A percentile compares a stretch with the other conserved stretches of the same genome.
These are phyloP conservation scores for Sinhomidia bicolor DNA, from an alignment of 2,888 invertebrate genomes.

Conservation along the genomic window DNA sequence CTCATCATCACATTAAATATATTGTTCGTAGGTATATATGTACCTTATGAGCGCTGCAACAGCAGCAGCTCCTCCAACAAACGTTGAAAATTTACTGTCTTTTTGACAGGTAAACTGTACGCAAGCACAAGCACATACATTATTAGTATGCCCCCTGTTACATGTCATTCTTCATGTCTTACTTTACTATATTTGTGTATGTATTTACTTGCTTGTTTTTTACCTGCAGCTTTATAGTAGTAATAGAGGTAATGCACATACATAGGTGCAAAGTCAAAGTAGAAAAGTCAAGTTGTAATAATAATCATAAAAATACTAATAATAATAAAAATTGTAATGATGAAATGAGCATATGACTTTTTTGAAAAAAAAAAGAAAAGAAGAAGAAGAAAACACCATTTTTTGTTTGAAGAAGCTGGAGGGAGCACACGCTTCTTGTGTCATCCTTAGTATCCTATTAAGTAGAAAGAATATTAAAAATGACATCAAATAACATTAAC, in stretches of 20 bases:
- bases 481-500: slow-evolving; percentile 73
- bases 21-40: background rate
- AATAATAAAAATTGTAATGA: slow-evolving; percentile 72
- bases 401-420: slow-evolving; percentile 60
- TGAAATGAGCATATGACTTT: slow-evolving; percentile 71
- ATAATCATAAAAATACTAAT: slow-evolving; percentile 70
- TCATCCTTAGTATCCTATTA: slow-evolving; percentile 66
- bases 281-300: slow-evolving; percentile 61
- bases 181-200: background rate
- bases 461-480: slow-evolving; percentile 74
- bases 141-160: slow-evolving; percentile 7
- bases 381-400: slow-evolving; percentile 38
- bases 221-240: background rate
- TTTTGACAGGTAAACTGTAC: slow-evolving; percentile 53
- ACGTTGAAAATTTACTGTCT: slow-evolving; percentile 32
- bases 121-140: too few species aligned
- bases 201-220: background rate
- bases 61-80: background rate
- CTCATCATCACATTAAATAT: slow-evolving; percentile 28
- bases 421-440: slow-evolving; percentile 68
- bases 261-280: slow-evolving; percentile 14
- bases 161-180: slow-evolving; percentile 46
- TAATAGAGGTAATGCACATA: background rate
- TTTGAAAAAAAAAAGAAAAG: too few species aligned
- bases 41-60: background rate